A percentile compares a stretch with the other conserved stretches of the same genome.
Evolutionary conservation across 2,797 vertebrate species (phyloP).

Genomic region (Gymnothorax reevesii): DNA sequence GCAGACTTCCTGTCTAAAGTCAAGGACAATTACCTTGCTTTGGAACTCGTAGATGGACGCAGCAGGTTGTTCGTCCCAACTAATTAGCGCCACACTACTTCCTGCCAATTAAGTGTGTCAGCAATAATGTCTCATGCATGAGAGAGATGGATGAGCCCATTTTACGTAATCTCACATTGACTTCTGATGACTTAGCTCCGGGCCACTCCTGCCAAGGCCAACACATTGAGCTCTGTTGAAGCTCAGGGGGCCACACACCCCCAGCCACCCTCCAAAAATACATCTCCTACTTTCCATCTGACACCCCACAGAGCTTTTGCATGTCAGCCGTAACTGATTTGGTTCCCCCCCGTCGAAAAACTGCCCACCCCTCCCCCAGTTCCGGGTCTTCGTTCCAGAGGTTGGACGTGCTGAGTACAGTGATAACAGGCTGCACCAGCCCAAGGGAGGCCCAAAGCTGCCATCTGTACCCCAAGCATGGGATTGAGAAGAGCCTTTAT

Average conservation of each 20-base stretch:
- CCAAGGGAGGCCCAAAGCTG: slow-evolving; percentile 2
- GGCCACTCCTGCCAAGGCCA: not conserved
- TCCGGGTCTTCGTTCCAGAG: not conserved
- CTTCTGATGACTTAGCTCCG: not conserved
- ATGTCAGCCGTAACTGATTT: not conserved
- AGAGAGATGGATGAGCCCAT: not conserved
- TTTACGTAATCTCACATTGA: slow-evolving; percentile 17
- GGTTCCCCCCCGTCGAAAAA: not conserved
- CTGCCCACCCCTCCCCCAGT: not conserved
- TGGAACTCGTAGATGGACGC: not conserved
- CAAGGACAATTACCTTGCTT: slow-evolving; percentile 8
- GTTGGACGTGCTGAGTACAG: not conserved
- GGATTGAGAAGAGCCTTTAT: slow-evolving; percentile 21
- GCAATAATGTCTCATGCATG: slow-evolving; percentile 11
- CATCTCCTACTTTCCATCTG: slow-evolving; percentile 14
- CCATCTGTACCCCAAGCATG: not conserved
- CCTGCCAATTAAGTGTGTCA: slow-evolving; percentile 14
- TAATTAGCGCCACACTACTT: slow-evolving; percentile 28
- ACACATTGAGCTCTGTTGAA: slow-evolving; percentile 15
- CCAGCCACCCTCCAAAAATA: not conserved
- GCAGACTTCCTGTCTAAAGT: slow-evolving; percentile 27
- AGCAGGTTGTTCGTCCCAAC: slow-evolving; percentile 17
- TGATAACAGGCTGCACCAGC: slow-evolving; percentile 13
- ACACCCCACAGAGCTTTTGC: slow-evolving; percentile 11
- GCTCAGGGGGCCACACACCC: slow-evolving; percentile 23